Percentiles rank a stretch among this genome's conserved stretches.
Evolutionary conservation across 2,113 vertebrate genomes (phyloP).

Genomic region (Dolichotis patagonum): DNA sequence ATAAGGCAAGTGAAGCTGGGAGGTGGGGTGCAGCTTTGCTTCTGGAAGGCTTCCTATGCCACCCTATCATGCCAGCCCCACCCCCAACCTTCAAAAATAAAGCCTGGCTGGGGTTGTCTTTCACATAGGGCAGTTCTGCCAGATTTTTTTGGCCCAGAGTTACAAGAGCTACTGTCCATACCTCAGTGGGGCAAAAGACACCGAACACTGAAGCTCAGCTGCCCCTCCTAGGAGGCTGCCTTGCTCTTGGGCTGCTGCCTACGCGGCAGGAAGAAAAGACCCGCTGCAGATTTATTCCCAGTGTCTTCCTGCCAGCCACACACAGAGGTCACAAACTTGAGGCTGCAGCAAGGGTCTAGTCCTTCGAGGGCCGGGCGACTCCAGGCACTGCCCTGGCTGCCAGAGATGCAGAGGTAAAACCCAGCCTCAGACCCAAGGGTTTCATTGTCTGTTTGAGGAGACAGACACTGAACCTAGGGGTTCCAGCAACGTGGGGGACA

Average conservation of each 20-base stretch:
- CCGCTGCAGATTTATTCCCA: not conserved
- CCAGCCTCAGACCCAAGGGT: not conserved
- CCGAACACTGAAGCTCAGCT: too few species aligned
- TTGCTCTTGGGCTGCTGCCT: too few species aligned
- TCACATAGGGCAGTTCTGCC: not conserved
- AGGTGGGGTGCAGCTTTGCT: fast-evolving
- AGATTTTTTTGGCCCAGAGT: not conserved
- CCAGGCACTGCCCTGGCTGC: not conserved
- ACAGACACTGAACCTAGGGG: not conserved
- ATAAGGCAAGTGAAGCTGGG: not conserved
- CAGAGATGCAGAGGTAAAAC: not conserved
- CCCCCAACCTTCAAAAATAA: not conserved
- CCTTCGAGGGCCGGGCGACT: not conserved
- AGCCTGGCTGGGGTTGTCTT: not conserved
- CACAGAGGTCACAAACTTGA: not conserved
- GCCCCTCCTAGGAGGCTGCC: not conserved
- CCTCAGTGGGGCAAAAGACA: not conserved
- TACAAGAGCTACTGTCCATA: not conserved
- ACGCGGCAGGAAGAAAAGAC: not conserved
- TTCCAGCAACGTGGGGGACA: not conserved
- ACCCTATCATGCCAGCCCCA: not conserved
- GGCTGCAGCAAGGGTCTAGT: not conserved
- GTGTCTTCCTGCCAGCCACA: fast-evolving
- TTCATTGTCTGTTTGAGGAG: not conserved
- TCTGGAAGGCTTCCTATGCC: not conserved